Conservation (phyloP, 2,113 vertebrate species). For the Heterotis niloticus region DNA sequence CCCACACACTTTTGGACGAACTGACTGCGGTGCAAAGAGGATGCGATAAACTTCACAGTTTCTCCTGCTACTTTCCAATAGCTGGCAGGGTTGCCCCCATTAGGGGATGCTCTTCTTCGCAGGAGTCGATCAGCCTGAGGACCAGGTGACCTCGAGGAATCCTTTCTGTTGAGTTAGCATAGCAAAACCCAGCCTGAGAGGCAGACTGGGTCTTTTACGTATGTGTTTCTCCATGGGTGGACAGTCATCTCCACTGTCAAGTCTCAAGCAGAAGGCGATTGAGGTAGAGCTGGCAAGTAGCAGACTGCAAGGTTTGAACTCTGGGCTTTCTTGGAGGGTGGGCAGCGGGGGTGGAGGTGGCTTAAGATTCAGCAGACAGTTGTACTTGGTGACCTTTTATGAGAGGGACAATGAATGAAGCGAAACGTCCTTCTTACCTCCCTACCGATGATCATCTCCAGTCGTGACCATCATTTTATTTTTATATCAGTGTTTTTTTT, state of each 20-base stretch:
- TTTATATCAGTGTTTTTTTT: constrained; percentile 73
- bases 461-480: constrained; percentile 68
- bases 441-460: constrained; percentile 55
- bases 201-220: background rate
- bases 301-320: background rate
- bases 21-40: constrained; percentile 43
- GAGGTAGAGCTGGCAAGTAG: background rate
- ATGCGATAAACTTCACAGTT: constrained; percentile 39
- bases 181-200: constrained; percentile 25
- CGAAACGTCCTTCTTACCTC: constrained; percentile 36
- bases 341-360: background rate
- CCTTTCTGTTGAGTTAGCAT: constrained; percentile 17
- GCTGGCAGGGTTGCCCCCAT: constrained; percentile 33
- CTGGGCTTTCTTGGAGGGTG: background rate
- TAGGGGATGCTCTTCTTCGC: constrained; percentile 27
- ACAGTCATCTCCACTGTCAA: background rate
- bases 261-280: background rate
- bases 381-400: constrained; percentile 1
- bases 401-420: constrained; percentile 42
- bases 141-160: constrained; percentile 34
- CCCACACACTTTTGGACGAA: background rate
- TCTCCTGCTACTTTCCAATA: constrained; percentile 34
- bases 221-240: constrained; percentile 1
- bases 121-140: constrained; percentile 33
- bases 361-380: constrained; percentile 19